Percentiles rank a stretch among this genome's conserved stretches.
Evolutionary conservation across 2,888 invertebrate species (phyloP).

Genomic region (Rhabditoides inermis): DNA sequence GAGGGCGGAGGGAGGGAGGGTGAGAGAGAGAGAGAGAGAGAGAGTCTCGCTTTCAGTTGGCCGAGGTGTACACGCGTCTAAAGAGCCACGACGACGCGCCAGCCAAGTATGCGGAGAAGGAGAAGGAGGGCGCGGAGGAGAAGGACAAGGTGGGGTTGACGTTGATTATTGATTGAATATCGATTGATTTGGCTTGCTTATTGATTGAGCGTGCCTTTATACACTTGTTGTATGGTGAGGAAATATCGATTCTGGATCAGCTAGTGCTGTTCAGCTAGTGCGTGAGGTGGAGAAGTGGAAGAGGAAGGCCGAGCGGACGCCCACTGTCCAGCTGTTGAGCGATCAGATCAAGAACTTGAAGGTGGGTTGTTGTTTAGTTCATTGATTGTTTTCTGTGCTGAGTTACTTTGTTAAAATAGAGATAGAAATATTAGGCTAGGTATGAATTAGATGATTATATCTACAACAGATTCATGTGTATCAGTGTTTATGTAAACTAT

Average conservation of each 20-base stretch:
- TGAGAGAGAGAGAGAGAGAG: background rate
- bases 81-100: conserved; percentile 25
- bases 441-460: too few species aligned
- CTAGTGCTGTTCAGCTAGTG: background rate
- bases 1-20: background rate
- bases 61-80: conserved; percentile 32
- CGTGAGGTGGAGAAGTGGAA: conserved; percentile 19
- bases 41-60: conserved; percentile 15
- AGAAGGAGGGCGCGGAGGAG: conserved; percentile 63
- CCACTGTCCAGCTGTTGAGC: conserved; percentile 56
- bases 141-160: conserved; percentile 66
- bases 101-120: conserved; percentile 43
- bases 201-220: background rate
- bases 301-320: conserved; percentile 60
- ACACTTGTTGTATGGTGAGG: background rate
- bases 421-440: too few species aligned
- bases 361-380: conserved; percentile 6
- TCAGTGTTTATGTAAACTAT: too few species aligned
- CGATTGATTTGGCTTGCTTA: background rate
- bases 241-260: too few species aligned
- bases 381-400: conserved; percentile 1
- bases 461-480: too few species aligned
- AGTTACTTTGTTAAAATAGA: too few species aligned
- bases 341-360: conserved; percentile 35
- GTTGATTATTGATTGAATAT: too few species aligned